Conservation (phyloP, 2,797 vertebrate species). For the Naso thynnoides region DNA sequence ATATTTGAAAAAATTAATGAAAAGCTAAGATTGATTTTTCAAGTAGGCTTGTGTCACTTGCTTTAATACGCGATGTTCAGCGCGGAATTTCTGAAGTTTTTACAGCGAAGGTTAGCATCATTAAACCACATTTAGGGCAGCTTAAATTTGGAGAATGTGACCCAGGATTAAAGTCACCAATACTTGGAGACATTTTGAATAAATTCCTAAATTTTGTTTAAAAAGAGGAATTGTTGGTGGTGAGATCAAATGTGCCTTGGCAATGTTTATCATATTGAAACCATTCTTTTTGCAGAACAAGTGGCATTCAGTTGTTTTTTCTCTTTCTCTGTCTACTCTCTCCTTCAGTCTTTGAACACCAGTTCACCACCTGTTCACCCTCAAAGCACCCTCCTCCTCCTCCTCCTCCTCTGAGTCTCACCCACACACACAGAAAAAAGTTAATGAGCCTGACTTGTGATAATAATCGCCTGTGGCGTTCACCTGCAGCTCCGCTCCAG, state of each 20-base stretch:
- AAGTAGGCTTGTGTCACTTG: no score
- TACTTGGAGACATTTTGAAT: neutral
- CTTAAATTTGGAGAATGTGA: neutral
- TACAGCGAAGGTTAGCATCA: neutral
- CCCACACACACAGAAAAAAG: conserved; percentile 53
- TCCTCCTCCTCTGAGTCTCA: no score
- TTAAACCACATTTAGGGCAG: no score
- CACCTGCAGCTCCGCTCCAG: conserved; percentile 76
- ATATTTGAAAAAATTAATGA: neutral
- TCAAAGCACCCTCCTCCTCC: conserved; percentile 35
- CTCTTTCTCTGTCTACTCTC: neutral
- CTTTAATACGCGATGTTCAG: no score
- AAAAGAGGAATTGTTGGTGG: neutral
- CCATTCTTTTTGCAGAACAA: neutral
- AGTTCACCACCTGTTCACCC: conserved; percentile 69
- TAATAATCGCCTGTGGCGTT: conserved; percentile 73
- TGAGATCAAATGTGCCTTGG: neutral
- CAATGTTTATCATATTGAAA: neutral
- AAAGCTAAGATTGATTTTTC: no score
- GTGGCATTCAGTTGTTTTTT: neutral
- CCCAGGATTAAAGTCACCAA: no score
- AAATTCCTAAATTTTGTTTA: neutral
- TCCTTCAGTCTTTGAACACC: conserved; percentile 35
- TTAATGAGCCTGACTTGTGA: conserved; percentile 78
- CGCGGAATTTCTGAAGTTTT: no score